phyloP scores from a whole-genome alignment of 2,888 invertebrate genomes.

The Caenorhabditis auriculariae region DNA sequence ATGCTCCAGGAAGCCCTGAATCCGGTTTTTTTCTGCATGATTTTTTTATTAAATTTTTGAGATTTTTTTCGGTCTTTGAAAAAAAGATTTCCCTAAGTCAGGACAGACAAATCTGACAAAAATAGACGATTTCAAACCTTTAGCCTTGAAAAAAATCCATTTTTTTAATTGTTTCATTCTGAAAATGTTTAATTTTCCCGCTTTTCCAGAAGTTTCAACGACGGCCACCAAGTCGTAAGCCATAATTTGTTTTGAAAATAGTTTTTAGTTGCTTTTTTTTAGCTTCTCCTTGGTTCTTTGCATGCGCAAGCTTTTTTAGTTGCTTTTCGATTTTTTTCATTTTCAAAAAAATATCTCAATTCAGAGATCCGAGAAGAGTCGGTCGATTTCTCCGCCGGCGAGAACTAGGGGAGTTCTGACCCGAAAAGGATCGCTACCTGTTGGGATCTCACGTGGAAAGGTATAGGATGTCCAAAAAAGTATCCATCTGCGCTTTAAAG shows the following conservation, averaged over 20 bases:
- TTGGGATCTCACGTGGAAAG: constrained; percentile 36
- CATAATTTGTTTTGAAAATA: too few relatives aligned
- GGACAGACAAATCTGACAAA: too few relatives aligned
- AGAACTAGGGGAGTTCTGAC: constrained; percentile 17
- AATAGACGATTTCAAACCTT: too few relatives aligned
- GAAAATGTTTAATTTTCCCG: too few relatives aligned
- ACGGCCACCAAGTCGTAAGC: too few relatives aligned
- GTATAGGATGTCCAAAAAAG: constrained; percentile 23
- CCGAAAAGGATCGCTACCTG: constrained; percentile 37
- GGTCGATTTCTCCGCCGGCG: constrained; percentile 46
- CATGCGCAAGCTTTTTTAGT: too few relatives aligned
- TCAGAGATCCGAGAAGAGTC: constrained; percentile 40
- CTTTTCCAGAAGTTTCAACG: too few relatives aligned
- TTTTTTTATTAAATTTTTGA: background rate
- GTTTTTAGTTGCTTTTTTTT: too few relatives aligned
- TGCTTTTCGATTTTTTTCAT: too few relatives aligned
- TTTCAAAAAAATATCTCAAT: constrained; percentile 1
- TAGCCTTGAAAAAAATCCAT: too few relatives aligned
- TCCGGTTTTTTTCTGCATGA: constrained; percentile 2
- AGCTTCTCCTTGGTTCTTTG: too few relatives aligned
- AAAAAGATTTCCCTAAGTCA: constrained; percentile 1
- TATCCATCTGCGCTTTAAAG: background rate
- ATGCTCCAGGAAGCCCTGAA: constrained; percentile 24
- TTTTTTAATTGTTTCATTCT: too few relatives aligned
- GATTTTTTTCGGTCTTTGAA: background rate